Evolutionary conservation across 2,113 vertebrate species (phyloP), one percentile per base, ranked within the genome.

Genomic region (Chunga burmeisteri): DNA sequence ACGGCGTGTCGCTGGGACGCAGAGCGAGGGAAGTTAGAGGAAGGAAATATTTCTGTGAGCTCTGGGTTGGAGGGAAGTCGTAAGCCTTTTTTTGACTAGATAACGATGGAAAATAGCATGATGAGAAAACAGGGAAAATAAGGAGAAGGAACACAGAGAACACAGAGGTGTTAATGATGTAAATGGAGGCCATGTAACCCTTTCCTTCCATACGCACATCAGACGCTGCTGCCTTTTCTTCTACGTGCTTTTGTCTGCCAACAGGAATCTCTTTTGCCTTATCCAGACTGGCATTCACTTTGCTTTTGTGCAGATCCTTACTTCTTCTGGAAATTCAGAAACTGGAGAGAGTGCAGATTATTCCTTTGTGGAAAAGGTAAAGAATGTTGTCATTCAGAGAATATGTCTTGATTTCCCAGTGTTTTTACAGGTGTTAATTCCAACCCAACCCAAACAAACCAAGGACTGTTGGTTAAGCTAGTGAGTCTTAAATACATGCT

Each of bases 261-360:
- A 62, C 18, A 70, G 34, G 67, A 95, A 70, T 65, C 58, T 73
- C 40, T 88, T 95, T 85, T 88, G 23, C 58, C 11, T 90, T 94
- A 83, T 12, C 55, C 55, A 90, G n/a, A 66, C 53, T 78, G 52
- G 49, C 50, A 96, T 93, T 88, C 74, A 63, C 29, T 95, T 95
- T 94, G 75, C 85, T 94, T 95, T 94, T 90, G 53, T 93, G 71
- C 79, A 86, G 71, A 92, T 65, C 16, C 29, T n/a, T 66, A 49
- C 66, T 95, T 84, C 91, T 74, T 92, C 79, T 90, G 93, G 90
- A 88, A 95, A 88, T 68, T 61, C 80, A 86, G 81, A 83, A 93
- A 93, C 6, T 86, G 75, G n/a, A 85, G 52, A 68, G 21, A 87
- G 49, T 79, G 34, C 70, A 95, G 73, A 89, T 84, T 93, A 68